A percentile compares a stretch with the other conserved stretches of the same genome.
Conservation (phyloP, 23 tunicate genomes). For the Oikopleura albicans region DNA sequence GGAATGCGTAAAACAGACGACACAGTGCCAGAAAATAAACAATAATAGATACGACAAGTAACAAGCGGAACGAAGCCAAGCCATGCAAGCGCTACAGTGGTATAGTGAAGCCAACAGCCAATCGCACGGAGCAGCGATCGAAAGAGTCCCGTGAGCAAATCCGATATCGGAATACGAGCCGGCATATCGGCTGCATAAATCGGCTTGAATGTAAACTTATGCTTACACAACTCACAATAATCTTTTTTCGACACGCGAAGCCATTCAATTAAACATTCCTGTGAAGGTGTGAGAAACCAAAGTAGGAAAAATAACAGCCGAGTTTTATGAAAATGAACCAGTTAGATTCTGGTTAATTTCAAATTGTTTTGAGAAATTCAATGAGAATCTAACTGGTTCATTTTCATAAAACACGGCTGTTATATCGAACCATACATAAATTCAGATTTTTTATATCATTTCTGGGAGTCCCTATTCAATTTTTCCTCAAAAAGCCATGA, state of each 20-base stretch:
- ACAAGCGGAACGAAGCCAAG: conserved; percentile 62
- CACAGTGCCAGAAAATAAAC: conserved; percentile 41
- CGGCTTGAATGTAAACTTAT: conserved; percentile 64
- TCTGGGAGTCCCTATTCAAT: too few relatives aligned
- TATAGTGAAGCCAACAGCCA: conserved; percentile 67
- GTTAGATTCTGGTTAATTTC: too few relatives aligned
- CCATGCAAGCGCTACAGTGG: conserved; percentile 72
- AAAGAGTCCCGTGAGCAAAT: conserved; percentile 31
- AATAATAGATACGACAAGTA: conserved; percentile 19
- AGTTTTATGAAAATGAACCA: too few relatives aligned
- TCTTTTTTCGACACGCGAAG: conserved; percentile 9
- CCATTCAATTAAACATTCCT: conserved; percentile 4
- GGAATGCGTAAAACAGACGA: conserved; percentile 26
- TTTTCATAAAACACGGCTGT: too few relatives aligned
- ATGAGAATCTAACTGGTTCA: too few relatives aligned
- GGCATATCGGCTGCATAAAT: conserved; percentile 75
- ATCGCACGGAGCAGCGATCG: conserved; percentile 42
- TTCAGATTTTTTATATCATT: too few relatives aligned
- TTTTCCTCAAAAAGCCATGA: too few relatives aligned
- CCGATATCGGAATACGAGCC: conserved; percentile 33
- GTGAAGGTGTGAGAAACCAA: too few relatives aligned
- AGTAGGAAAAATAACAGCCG: too few relatives aligned
- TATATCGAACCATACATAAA: too few relatives aligned
- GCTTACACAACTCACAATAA: conserved; percentile 51
- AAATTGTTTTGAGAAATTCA: too few relatives aligned